Percentiles rank a stretch among this genome's conserved stretches.
These are phyloP conservation scores for Trichogramma evanescens DNA, from an alignment of 2,888 invertebrate genomes.

Conservation along the genomic window DNA sequence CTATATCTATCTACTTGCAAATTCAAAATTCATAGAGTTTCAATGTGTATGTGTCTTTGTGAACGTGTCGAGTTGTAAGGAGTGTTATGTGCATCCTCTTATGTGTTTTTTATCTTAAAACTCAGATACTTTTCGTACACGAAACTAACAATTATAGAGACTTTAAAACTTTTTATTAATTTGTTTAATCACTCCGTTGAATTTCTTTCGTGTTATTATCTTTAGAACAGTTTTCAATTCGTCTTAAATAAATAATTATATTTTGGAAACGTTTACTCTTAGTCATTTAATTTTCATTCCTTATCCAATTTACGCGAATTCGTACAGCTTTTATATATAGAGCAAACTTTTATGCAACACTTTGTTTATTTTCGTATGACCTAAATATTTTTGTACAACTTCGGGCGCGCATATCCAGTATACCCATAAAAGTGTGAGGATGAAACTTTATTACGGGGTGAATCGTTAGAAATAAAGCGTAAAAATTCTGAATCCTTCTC, in stretches of 20 bases:
- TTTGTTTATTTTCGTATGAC: background rate
- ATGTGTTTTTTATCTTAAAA: too few relatives aligned
- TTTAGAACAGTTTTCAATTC: constrained; percentile 1
- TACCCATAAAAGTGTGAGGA: background rate
- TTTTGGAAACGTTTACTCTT: too few relatives aligned
- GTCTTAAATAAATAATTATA: too few relatives aligned
- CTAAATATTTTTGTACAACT: constrained; percentile 2
- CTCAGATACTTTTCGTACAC: constrained; percentile 10
- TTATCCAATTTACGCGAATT: too few relatives aligned
- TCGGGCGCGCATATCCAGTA: constrained; percentile 13
- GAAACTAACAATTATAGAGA: constrained; percentile 22
- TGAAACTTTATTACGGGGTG: too few relatives aligned
- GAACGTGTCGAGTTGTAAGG: constrained; percentile 2
- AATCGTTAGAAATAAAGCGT: background rate
- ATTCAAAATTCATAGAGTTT: constrained; percentile 1
- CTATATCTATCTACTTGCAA: constrained; percentile 2
- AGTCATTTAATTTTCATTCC: too few relatives aligned
- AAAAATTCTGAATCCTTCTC: constrained; percentile 13
- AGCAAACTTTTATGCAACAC: too few relatives aligned
- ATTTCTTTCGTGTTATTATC: constrained; percentile 16
- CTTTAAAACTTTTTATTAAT: constrained; percentile 6
- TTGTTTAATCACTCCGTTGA: background rate
- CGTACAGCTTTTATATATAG: constrained; percentile 10
- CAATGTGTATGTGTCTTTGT: constrained; percentile 7
- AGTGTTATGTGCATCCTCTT: too few relatives aligned